Percentiles rank a stretch among this genome's conserved stretches.
These are phyloP conservation scores for Felis chaus DNA, from an alignment of 2,113 vertebrate genomes.

Conservation along the genomic window DNA sequence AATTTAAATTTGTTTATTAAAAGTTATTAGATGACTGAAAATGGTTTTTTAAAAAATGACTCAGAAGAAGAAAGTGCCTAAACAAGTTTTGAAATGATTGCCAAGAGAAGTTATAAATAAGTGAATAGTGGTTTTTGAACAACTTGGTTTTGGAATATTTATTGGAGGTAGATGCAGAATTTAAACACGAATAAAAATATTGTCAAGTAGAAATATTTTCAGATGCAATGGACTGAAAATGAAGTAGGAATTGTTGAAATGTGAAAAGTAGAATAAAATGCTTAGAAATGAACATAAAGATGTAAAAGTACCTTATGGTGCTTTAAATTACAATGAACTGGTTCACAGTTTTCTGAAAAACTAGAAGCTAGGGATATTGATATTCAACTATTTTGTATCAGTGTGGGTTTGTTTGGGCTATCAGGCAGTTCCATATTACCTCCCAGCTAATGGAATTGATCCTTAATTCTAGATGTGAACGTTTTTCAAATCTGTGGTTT, in stretches of 20 bases:
- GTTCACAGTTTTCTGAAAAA: not conserved
- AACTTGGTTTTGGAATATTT: not conserved
- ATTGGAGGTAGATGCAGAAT: not conserved
- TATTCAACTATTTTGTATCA: not conserved
- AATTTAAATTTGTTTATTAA: not conserved
- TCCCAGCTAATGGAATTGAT: not conserved
- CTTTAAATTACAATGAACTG: not conserved
- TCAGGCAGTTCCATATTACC: not conserved
- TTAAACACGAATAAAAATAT: not conserved
- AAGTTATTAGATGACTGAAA: conserved; percentile 1
- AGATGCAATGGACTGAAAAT: not conserved
- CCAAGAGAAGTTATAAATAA: not conserved
- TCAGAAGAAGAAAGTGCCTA: not conserved
- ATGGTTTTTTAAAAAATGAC: not conserved
- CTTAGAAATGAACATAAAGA: not conserved
- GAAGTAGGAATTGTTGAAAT: not conserved
- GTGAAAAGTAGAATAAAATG: conserved; percentile 14
- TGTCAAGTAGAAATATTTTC: not conserved
- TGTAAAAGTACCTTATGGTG: not conserved
- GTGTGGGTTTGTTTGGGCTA: not conserved
- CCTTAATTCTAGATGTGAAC: not conserved
- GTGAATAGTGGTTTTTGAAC: not conserved
- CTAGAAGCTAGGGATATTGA: not conserved
- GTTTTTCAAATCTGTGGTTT: conserved; percentile 42
- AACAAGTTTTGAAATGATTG: conserved; percentile 5